These are phyloP conservation scores for Aplidium turbinatum DNA, from an alignment of 23 tunicate genomes.

Conservation along the genomic window DNA sequence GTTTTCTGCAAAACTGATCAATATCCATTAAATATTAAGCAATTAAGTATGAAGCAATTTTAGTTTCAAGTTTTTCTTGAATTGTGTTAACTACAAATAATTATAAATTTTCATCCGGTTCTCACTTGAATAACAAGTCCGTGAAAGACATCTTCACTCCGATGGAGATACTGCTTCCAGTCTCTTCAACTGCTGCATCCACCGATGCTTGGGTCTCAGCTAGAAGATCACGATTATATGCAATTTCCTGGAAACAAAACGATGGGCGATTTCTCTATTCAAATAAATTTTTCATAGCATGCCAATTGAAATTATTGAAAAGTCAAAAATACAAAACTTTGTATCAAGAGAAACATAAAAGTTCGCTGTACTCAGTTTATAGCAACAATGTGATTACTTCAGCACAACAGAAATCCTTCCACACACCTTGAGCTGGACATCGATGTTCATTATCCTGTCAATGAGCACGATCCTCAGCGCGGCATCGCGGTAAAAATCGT, in stretches of 20 bases:
- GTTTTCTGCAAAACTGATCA: too few species aligned
- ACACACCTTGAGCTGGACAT: slow-evolving; percentile 45
- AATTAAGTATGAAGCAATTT: too few species aligned
- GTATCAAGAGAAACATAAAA: too few species aligned
- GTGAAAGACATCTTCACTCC: neutral
- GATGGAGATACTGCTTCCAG: slow-evolving; percentile 6
- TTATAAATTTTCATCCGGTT: too few species aligned
- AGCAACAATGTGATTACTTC: too few species aligned
- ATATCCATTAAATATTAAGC: too few species aligned
- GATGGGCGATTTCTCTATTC: neutral
- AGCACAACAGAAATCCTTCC: too few species aligned
- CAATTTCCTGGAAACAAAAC: slow-evolving; percentile 6
- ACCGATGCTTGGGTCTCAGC: neutral
- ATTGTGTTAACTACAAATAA: too few species aligned
- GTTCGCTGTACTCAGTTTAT: too few species aligned
- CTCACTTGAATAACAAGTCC: slow-evolving; percentile 14
- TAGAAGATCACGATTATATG: neutral
- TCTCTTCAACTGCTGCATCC: neutral
- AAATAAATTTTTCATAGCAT: neutral
- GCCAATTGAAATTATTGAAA: neutral
- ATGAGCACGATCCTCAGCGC: slow-evolving; percentile 33
- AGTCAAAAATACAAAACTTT: too few species aligned
- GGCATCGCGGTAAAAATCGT: slow-evolving; percentile 35
- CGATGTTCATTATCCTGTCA: slow-evolving; percentile 45
- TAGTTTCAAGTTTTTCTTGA: too few species aligned